Evolutionary conservation across 2,797 vertebrate genomes (phyloP), one percentile per base, ranked within the genome.

Genomic region (Mormyrus hasselquistii): DNA sequence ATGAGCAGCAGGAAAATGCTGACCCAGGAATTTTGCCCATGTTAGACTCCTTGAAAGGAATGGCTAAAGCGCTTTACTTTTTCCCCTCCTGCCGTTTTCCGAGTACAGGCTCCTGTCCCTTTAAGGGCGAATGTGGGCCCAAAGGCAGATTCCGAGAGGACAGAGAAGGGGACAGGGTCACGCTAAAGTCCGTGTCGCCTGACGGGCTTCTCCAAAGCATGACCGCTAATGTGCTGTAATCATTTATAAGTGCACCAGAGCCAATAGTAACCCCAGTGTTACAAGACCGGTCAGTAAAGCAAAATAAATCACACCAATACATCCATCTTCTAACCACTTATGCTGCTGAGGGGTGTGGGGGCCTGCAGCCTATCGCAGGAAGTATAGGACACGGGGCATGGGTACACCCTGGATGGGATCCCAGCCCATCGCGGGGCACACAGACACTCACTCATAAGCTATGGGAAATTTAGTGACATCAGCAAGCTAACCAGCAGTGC

Each of bases 1-100:
- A 94, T 91, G 22, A 25, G 92, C 91, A 92, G 93, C 92, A 95
- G 92, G 92, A 57, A 96, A 96, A 94, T 92, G 93, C 93, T 95
- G 95, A 94, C 91, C 91, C 92, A 93, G 92, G 91, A 86, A 88
- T 92, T 94, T 93, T 69, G 79, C 44, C 82, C 89, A 85, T 44
- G 47, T 59, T 57, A 25, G 76, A 34, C 76, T 82, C 52, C 73
- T 83, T 19, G 52, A 87, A 62, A 87, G 22, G 25, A 59, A 59
- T 2, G 14, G 29, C 52, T 38, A 2, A 59, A 59, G 53, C 25
- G 19, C 22, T 69, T 62, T 62, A 25, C 29, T 47, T 16, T 83
- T 7, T 4, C 12, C 3, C 4, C 12, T 44, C 6, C 49, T 38
- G 6, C 7, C 47, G 16, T 25, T 12, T 49, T 87, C 49, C 25